Conservation (phyloP, 2,797 vertebrate genomes). For the Muscicapa comitata region DNA sequence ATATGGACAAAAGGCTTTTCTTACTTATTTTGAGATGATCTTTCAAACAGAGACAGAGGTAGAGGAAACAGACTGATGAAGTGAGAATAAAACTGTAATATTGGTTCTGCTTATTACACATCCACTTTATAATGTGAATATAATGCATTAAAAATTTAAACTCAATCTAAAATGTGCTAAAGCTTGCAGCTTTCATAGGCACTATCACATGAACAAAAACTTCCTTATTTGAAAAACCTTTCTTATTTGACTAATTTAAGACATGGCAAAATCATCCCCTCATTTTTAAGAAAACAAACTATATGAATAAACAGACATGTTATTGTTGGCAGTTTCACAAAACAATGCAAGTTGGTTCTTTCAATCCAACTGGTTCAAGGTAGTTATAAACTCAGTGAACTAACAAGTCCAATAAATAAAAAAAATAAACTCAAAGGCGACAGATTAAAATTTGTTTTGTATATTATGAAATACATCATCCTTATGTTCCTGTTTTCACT, state of each 20-base stretch:
- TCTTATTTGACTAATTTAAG: background rate
- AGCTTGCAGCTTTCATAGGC: background rate
- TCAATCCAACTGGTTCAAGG: background rate
- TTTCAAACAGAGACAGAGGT: background rate
- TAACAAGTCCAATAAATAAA: background rate
- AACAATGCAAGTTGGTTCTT: background rate
- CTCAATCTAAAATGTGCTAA: background rate
- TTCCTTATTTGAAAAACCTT: background rate
- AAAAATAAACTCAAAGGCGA: background rate
- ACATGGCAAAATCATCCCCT: background rate
- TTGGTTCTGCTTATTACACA: background rate
- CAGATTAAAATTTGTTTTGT: background rate
- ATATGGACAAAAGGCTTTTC: background rate
- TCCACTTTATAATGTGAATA: background rate
- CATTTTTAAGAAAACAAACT: background rate
- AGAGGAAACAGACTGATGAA: background rate
- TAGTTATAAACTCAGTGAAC: background rate
- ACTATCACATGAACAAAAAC: background rate
- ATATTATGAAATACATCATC: background rate
- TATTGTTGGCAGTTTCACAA: background rate
- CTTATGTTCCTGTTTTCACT: background rate
- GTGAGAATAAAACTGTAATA: background rate
- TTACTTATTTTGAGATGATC: background rate
- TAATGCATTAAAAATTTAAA: background rate
- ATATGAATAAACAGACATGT: background rate